phyloP scores from a whole-genome alignment of 2,888 invertebrate genomes.

The Acanthacorydalis orientalis region DNA sequence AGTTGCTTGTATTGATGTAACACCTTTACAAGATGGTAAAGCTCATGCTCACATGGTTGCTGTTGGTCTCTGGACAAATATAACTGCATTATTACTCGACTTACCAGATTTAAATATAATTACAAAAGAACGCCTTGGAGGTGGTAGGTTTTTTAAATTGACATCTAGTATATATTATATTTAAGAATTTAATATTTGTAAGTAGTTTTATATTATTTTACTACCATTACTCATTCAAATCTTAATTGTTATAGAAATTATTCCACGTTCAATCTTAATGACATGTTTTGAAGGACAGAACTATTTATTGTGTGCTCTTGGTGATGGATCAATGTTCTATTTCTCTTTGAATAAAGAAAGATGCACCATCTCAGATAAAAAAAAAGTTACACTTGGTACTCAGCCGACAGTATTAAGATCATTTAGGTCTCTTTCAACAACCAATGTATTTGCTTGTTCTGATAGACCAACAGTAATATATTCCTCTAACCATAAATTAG shows the following conservation, averaged over 20 bases:
- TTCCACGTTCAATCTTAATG: conserved; percentile 90
- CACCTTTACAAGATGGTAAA: conserved; percentile 49
- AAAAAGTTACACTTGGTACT: conserved; percentile 92
- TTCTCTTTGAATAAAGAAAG: conserved; percentile 65
- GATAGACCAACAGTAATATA: conserved; percentile 98
- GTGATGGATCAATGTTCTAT: conserved; percentile 96
- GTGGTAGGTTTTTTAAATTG: conserved; percentile 33
- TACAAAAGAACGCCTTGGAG: conserved; percentile 75
- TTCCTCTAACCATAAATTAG: conserved; percentile 95
- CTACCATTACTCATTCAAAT: conserved; percentile 1
- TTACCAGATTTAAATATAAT: conserved; percentile 67
- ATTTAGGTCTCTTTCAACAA: conserved; percentile 78
- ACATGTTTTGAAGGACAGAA: conserved; percentile 84
- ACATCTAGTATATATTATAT: background rate
- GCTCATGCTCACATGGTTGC: conserved; percentile 59
- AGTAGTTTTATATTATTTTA: background rate
- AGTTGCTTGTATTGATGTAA: conserved; percentile 90
- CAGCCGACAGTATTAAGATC: conserved; percentile 88
- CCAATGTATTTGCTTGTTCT: conserved; percentile 97
- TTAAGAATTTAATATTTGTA: background rate
- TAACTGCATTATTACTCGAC: conserved; percentile 72
- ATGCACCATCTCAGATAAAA: conserved; percentile 69
- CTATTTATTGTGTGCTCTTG: conserved; percentile 81
- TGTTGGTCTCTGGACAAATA: conserved; percentile 95
- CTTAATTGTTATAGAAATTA: conserved; percentile 48